Base-by-base conservation (phyloP, 2,888 invertebrate genomes). In the Mesorhabditis belari region DNA sequence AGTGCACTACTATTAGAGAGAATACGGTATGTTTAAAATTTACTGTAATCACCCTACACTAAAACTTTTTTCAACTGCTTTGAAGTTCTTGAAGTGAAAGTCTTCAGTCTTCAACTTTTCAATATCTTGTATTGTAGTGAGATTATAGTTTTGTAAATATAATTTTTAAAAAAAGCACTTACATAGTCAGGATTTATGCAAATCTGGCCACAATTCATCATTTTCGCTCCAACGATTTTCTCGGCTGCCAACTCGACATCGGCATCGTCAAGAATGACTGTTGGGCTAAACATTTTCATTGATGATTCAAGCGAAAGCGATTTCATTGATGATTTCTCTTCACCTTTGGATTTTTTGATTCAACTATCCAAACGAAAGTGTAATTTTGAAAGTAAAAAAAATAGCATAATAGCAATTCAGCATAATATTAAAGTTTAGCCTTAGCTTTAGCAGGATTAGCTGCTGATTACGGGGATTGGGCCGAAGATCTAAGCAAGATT, bases 171-270 rank as follows among this genome's bases (percentile, higher is more conserved):
- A 35, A n/a, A 9, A n/a, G n/a, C 12, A 35, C 54, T 54, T 6
- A 62, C 57, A n/a, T 65, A 65, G 27, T 65, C 62, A 5, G 65
- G 49, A 9, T 60, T 60, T 19, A 66, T 25, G 55, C 60, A 60
- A 26, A 58, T 68, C 28, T 66, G 66, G 9, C 66, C 66, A 24
- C 55, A 54, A 82, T 96, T 96, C 60, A 90, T 86, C 71, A 88
- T 87, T 84, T 94, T 95, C 4, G 94, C 95, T 94, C 93, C 95
- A 4, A 92, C 82, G 17, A 95, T 85, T 27, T 95, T 86, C 77
- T 87, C 89, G 0, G 87, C 87, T 0, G 90, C 87, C 4, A 89
- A 84, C 6, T 85, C 84, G 58, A 94, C 83, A 81, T 95, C 88
- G 51, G 89, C 87, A 70, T 87, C 88, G 3, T 52, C 26, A 82